Evolutionary conservation across 2,888 invertebrate species (phyloP).

Genomic region (Yponomeuta evonymella): DNA sequence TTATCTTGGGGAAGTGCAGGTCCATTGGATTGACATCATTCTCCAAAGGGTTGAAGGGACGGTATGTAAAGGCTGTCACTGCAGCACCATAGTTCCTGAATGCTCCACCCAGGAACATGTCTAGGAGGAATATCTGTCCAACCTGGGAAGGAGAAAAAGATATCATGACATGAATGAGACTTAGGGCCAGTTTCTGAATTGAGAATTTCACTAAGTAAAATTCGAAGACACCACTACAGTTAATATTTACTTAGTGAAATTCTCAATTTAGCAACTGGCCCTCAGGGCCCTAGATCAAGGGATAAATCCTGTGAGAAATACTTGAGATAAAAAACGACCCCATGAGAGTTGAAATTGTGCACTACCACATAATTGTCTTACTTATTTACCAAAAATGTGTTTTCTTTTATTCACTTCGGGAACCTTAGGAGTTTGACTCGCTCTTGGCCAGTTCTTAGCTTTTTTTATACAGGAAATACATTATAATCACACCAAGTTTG

Average conservation of each 20-base stretch:
- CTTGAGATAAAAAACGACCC: no score
- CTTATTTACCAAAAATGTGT: background rate
- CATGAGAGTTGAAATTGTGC: no score
- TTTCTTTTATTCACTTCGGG: background rate
- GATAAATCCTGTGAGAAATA: background rate
- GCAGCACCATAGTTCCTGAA: constrained; percentile 78
- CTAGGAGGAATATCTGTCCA: constrained; percentile 81
- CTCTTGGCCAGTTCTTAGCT: background rate
- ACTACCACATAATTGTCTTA: background rate
- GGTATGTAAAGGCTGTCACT: constrained; percentile 62
- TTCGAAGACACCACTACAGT: no score
- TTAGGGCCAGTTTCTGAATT: background rate
- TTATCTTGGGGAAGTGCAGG: constrained; percentile 80
- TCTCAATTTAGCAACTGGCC: no score
- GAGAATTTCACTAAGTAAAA: no score
- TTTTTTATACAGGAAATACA: no score
- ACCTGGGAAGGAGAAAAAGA: constrained; percentile 59
- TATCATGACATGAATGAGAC: background rate
- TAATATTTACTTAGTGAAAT: no score
- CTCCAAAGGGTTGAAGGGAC: constrained; percentile 41
- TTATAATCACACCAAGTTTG: no score
- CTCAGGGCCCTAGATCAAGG: no score
- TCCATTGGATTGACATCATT: constrained; percentile 79
- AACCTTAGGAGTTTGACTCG: background rate
- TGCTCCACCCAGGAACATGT: constrained; percentile 79